Percentiles rank a stretch among this genome's conserved stretches.
phyloP scores from a whole-genome alignment of 2,113 vertebrate genomes.

The Cromileptes altivelis region DNA sequence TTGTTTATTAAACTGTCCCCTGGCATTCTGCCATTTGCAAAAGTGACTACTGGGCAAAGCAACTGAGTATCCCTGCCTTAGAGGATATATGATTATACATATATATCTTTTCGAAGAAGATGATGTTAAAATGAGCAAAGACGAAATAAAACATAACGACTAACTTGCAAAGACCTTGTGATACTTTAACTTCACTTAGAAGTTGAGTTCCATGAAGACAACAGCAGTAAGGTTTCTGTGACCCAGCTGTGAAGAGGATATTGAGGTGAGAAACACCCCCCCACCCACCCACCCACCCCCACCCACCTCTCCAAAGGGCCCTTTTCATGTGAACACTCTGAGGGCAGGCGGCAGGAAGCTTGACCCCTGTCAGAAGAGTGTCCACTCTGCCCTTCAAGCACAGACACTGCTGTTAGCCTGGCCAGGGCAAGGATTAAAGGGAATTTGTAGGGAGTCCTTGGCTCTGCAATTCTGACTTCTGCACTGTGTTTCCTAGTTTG shows the following conservation, averaged over 20 bases:
- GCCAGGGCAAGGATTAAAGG: conserved; percentile 72
- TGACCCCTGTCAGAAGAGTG: conserved; percentile 60
- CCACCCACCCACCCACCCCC: neutral
- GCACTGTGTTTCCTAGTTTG: conserved; percentile 63
- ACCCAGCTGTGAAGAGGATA: conserved; percentile 42
- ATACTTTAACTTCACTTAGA: conserved; percentile 11
- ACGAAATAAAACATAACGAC: too few relatives aligned
- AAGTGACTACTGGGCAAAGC: too few relatives aligned
- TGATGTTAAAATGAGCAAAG: too few relatives aligned
- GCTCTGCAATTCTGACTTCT: conserved; percentile 49
- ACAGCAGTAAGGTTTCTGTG: conserved; percentile 1
- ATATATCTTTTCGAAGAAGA: neutral
- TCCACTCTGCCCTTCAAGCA: conserved; percentile 63
- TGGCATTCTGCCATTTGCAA: too few relatives aligned
- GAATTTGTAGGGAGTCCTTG: conserved; percentile 63
- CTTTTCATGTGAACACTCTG: conserved; percentile 52
- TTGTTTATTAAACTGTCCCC: too few relatives aligned
- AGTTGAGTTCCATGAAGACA: conserved; percentile 23
- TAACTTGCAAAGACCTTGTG: neutral
- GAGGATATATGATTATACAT: neutral
- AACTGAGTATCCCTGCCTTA: too few relatives aligned
- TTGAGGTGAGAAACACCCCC: conserved; percentile 18
- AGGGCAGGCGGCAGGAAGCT: conserved; percentile 59
- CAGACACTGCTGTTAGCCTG: conserved; percentile 51
- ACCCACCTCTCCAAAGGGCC: conserved; percentile 8